phyloP scores from a whole-genome alignment of 1,140 invertebrate genomes.

The Drosophila auraria region DNA sequence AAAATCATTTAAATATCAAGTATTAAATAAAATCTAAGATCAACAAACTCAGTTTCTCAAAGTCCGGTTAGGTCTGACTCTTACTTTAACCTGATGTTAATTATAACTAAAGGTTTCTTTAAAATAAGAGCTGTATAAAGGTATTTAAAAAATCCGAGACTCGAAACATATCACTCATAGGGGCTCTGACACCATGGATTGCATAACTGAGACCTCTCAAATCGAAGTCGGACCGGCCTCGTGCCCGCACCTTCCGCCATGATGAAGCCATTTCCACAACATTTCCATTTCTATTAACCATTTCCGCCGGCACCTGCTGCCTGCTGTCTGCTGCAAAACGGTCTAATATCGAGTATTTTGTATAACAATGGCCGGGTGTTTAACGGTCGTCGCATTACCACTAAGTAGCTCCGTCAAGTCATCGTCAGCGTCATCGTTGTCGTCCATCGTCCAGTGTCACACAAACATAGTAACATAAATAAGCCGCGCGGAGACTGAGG shows the following conservation, averaged over 20 bases:
- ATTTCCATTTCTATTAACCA: conserved; percentile 38
- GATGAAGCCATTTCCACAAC: conserved; percentile 62
- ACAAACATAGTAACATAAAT: conserved; percentile 74
- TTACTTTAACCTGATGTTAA: not conserved
- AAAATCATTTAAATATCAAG: not conserved
- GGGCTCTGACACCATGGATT: conserved; percentile 1
- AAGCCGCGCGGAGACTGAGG: conserved; percentile 27
- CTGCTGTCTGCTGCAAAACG: not conserved
- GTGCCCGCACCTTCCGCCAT: conserved; percentile 14
- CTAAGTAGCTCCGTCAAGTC: conserved; percentile 61
- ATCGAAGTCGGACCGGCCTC: conserved; percentile 6
- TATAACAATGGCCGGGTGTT: conserved; percentile 41
- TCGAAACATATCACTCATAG: not conserved
- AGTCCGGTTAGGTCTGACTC: too few species aligned
- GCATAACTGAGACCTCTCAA: conserved; percentile 19
- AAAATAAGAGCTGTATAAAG: not conserved
- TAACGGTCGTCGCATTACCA: conserved; percentile 62
- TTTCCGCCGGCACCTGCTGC: conserved; percentile 58
- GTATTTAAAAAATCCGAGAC: not conserved
- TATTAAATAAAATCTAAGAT: too few species aligned
- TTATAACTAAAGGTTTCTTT: not conserved
- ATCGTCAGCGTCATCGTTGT: conserved; percentile 21
- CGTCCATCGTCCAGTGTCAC: conserved; percentile 23
- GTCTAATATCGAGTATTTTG: conserved; percentile 22
- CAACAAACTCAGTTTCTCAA: too few species aligned